A percentile compares a stretch with the other conserved stretches of the same genome.
phyloP scores from a whole-genome alignment of 2,888 invertebrate species.

The Chloromyia formosa region DNA sequence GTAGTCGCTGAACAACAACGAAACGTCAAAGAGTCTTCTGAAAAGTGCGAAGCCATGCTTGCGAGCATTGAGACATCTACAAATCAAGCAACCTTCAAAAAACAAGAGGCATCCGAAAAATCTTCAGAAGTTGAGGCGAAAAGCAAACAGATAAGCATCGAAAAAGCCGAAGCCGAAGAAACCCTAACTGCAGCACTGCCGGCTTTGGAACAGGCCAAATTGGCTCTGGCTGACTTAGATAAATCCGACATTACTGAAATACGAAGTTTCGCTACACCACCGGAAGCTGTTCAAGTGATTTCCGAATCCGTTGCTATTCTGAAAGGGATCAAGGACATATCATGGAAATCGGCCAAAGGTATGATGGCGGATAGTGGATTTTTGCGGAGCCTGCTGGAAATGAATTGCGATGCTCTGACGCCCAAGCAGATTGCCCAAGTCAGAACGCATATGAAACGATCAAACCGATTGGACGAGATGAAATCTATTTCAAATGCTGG shows the following conservation, averaged over 20 bases:
- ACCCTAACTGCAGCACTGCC: conserved; percentile 84
- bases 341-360: conserved; percentile 89
- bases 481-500: conserved; percentile 85
- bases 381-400: conserved; percentile 79
- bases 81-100: conserved; percentile 77
- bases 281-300: conserved; percentile 87
- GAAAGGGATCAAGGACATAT: conserved; percentile 82
- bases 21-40: conserved; percentile 82
- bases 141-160: conserved; percentile 78
- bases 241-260: conserved; percentile 94
- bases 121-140: conserved; percentile 85
- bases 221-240: conserved; percentile 83
- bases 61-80: conserved; percentile 79
- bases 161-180: conserved; percentile 86
- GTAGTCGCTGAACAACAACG: conserved; percentile 84
- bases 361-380: conserved; percentile 94
- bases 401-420: conserved; percentile 84
- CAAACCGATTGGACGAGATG: conserved; percentile 83
- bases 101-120: conserved; percentile 80
- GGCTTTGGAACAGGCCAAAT: conserved; percentile 80
- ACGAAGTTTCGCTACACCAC: conserved; percentile 89
- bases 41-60: conserved; percentile 81
- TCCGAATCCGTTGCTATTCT: conserved; percentile 91
- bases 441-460: conserved; percentile 76
- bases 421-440: conserved; percentile 75